A percentile compares a stretch with the other conserved stretches of the same genome.
Evolutionary conservation across 2,113 vertebrate genomes (phyloP).

Genomic region (Eurypyga helias): DNA sequence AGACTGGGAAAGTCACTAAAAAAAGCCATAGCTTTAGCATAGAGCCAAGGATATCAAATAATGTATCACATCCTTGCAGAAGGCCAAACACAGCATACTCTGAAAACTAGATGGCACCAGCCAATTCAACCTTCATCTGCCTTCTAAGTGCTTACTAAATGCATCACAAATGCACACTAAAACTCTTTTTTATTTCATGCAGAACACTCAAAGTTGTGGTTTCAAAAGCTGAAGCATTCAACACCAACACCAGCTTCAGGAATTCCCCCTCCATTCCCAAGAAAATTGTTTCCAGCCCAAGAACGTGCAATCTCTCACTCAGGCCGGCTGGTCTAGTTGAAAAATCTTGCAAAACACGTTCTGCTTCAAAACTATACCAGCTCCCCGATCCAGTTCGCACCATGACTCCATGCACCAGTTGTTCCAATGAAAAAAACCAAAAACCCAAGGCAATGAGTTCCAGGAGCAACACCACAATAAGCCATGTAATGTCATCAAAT

Average conservation of each 20-base stretch:
- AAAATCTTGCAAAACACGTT: background rate
- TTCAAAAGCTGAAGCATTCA: background rate
- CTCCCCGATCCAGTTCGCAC: background rate
- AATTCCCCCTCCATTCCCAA: background rate
- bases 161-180: accelerated
- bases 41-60: background rate
- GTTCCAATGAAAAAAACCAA: background rate
- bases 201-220: background rate
- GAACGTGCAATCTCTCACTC: background rate
- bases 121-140: background rate
- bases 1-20: background rate
- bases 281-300: background rate
- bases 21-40: background rate
- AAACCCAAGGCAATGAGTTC: background rate
- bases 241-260: background rate
- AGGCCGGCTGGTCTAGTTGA: background rate
- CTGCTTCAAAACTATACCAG: background rate
- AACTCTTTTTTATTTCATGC: background rate
- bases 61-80: background rate
- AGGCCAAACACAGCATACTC: background rate
- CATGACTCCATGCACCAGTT: background rate
- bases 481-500: background rate
- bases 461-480: background rate
- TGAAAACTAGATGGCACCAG: background rate
- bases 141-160: background rate